Conservation (phyloP, 2,797 vertebrate species). For the Sebastes iracundus region DNA sequence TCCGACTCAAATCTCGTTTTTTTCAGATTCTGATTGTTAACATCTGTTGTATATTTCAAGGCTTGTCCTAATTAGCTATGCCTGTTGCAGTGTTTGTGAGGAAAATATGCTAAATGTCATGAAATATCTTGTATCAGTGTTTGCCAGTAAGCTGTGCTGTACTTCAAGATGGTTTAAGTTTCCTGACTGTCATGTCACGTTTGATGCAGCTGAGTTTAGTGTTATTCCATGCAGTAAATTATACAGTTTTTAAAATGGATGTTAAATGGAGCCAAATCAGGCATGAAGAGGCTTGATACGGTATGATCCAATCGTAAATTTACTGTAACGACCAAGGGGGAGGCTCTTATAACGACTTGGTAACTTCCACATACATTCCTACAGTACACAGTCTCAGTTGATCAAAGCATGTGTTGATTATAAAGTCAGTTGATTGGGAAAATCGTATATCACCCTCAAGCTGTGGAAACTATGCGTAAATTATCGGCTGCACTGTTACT, state of each 20-base stretch:
- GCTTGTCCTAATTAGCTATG: neutral
- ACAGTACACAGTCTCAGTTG: neutral
- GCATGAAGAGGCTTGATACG: neutral
- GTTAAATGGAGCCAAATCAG: conserved; percentile 19
- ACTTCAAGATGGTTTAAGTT: neutral
- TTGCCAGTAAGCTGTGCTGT: neutral
- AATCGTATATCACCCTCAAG: neutral
- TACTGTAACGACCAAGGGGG: conserved; percentile 2
- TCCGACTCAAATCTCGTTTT: neutral
- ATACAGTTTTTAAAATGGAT: neutral
- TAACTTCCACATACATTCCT: neutral
- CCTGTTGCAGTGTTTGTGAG: neutral
- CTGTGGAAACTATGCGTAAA: neutral
- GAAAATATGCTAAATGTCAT: conserved; percentile 8
- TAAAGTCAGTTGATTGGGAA: neutral
- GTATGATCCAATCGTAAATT: conserved; percentile 5
- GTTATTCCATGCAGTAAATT: conserved; percentile 12
- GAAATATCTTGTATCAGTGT: neutral
- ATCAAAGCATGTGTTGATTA: neutral
- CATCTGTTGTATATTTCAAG: conserved; percentile 8
- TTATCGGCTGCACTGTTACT: neutral
- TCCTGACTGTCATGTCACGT: neutral
- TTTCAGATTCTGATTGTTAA: neutral
- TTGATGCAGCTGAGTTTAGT: neutral
- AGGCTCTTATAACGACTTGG: neutral